These are phyloP conservation scores for Melanotaenia boesemani DNA, from an alignment of 2,797 vertebrate species.

Conservation along the genomic window DNA sequence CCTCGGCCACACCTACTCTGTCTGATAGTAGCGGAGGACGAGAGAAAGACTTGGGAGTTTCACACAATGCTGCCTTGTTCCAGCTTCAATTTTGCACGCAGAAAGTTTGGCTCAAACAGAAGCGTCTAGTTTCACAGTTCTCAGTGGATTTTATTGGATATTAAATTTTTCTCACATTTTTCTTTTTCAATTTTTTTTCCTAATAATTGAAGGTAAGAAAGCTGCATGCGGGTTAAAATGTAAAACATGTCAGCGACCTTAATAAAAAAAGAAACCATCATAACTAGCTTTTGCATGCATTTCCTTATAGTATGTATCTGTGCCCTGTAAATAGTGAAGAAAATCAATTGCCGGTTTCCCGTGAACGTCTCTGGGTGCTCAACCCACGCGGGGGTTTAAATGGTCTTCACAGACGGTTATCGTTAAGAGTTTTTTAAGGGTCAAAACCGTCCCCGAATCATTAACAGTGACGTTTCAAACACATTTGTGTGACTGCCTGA, in stretches of 20 bases:
- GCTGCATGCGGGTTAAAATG: background rate
- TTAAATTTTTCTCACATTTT: background rate
- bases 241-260: too few relatives aligned
- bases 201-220: conserved; percentile 46
- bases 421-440: background rate
- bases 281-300: background rate
- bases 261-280: too few relatives aligned
- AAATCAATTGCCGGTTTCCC: conserved; percentile 44
- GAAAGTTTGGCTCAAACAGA: background rate
- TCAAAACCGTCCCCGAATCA: background rate
- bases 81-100: conserved; percentile 39
- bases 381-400: conserved; percentile 59
- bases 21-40: conserved; percentile 29
- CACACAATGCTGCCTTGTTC: conserved; percentile 50
- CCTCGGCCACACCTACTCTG: conserved; percentile 80
- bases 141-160: conserved; percentile 51
- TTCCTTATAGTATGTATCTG: background rate
- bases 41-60: background rate
- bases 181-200: background rate
- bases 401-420: conserved; percentile 3
- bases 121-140: fast-evolving
- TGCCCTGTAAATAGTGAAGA: background rate
- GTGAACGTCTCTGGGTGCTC: conserved; percentile 19
- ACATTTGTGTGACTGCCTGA: background rate
- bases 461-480: background rate